Conservation (phyloP, 2,888 invertebrate species). For the Bombylius major region DNA sequence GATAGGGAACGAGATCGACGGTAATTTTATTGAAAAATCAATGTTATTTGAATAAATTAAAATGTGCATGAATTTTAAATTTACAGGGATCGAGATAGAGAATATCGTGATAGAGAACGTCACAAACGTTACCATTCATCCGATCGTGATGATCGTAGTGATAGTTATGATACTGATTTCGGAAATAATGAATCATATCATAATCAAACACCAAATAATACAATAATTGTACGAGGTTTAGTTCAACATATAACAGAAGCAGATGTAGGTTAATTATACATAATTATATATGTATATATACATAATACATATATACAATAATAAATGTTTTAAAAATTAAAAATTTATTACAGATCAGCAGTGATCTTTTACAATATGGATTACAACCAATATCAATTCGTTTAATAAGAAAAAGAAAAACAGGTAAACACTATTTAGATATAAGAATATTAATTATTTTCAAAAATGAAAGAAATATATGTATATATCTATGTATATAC, state of each 20-base stretch:
- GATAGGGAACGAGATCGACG: slow-evolving; percentile 18
- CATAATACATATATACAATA: too few relatives aligned
- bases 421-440: slow-evolving; percentile 47
- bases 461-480: too few relatives aligned
- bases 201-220: slow-evolving; percentile 50
- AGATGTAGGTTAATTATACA: slow-evolving; percentile 46
- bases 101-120: slow-evolving; percentile 6
- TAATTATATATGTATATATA: too few relatives aligned
- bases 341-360: slow-evolving; percentile 50
- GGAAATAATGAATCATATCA: slow-evolving; percentile 40
- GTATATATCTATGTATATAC: too few relatives aligned
- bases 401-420: slow-evolving; percentile 68
- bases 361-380: slow-evolving; percentile 60
- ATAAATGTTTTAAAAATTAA: not conserved
- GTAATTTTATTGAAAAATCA: not conserved
- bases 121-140: slow-evolving; percentile 17
- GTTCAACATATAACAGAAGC: slow-evolving; percentile 64
- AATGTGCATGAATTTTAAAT: not conserved
- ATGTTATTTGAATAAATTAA: not conserved
- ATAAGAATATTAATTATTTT: not conserved
- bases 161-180: slow-evolving; percentile 27
- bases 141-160: slow-evolving; percentile 24
- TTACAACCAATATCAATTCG: slow-evolving; percentile 69
- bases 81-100: slow-evolving; percentile 1
- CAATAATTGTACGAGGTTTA: slow-evolving; percentile 61